Evolutionary conservation across 2,888 invertebrate species (phyloP).

Genomic region (Tupiocoris notatus): DNA sequence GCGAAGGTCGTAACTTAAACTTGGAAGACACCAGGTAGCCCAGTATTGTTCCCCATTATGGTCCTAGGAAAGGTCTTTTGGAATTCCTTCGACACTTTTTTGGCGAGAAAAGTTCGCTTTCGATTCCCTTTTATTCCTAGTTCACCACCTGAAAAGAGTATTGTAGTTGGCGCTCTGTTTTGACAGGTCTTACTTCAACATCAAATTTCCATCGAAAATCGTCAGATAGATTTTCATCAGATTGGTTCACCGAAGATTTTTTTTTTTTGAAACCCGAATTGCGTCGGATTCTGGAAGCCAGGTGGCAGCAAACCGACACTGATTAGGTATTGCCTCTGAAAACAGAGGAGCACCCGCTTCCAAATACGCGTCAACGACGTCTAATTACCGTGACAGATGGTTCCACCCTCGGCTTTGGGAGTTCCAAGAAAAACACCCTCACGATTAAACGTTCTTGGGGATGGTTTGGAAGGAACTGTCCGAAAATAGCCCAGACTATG

Average conservation of each 20-base stretch:
- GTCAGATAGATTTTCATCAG: too few relatives aligned
- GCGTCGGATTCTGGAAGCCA: neutral
- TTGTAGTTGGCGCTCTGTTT: neutral
- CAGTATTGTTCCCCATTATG: neutral
- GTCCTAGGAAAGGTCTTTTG: neutral
- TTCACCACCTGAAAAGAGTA: neutral
- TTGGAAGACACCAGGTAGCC: neutral
- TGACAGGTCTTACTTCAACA: neutral
- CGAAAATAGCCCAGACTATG: conserved; percentile 23
- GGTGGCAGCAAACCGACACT: neutral
- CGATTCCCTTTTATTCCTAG: too few relatives aligned
- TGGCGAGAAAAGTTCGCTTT: neutral
- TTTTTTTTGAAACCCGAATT: too few relatives aligned
- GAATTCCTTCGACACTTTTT: neutral
- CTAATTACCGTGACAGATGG: conserved; percentile 30
- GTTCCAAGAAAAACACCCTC: conserved; percentile 23
- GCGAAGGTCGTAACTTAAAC: neutral
- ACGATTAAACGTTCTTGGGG: conserved; percentile 24
- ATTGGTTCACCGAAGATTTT: too few relatives aligned
- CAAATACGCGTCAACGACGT: conserved; percentile 4
- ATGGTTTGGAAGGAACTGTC: neutral
- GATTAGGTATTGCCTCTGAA: neutral
- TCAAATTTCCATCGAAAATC: too few relatives aligned
- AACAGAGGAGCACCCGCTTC: neutral
- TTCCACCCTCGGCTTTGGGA: neutral